Evolutionary conservation across 2,888 invertebrate species (phyloP), one percentile per base, ranked within the genome.

Genomic region (Apodemia mormo): DNA sequence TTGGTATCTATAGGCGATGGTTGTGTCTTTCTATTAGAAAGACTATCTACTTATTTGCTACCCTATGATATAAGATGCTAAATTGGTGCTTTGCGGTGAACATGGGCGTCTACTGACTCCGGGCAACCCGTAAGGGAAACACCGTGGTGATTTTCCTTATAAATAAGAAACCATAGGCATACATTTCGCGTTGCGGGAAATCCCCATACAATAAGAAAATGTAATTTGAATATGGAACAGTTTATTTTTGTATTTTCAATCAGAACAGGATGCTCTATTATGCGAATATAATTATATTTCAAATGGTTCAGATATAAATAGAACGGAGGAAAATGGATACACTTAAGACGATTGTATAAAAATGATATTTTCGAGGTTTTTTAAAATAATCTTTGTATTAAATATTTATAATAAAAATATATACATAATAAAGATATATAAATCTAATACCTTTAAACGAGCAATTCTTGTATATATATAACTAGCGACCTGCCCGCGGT

Each of bases 211-310:
- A 58, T 30, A 58, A 10, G 58, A 58, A 61, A 56, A 61, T 6
- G 22, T 61, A 61, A 61, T 61, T 61, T 61, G 61, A 61, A 61
- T 61, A 61, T 61, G 61, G 61, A 61, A 14, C 33, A 61, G 61
- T 61, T 61, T 61, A 61, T 61, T 61, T 61, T 61, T 61, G 7
- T 61, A 61, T 61, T 58, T 58, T 58, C 58, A 58, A 33, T 14
- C n/a, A n/a, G n/a, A n/a, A n/a, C 61, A 61, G 61, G 30, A 29
- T 61, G 61, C 61, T 14, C 6, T 30, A 33, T 61, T 14, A 30
- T 61, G 30, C 61, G 61, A 30, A 61, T 30, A 61, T 52, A 52
- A 52, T 61, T 61, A 10, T 33, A 33, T 14, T 61, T 61, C 61
- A 30, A 12, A 61, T 61, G 9, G 61, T 33, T 61, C 12, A 14